A percentile compares a stretch with the other conserved stretches of the same genome.
These are phyloP conservation scores for Phataginus tetradactyla DNA, from an alignment of 2,797 vertebrate genomes.

Conservation along the genomic window DNA sequence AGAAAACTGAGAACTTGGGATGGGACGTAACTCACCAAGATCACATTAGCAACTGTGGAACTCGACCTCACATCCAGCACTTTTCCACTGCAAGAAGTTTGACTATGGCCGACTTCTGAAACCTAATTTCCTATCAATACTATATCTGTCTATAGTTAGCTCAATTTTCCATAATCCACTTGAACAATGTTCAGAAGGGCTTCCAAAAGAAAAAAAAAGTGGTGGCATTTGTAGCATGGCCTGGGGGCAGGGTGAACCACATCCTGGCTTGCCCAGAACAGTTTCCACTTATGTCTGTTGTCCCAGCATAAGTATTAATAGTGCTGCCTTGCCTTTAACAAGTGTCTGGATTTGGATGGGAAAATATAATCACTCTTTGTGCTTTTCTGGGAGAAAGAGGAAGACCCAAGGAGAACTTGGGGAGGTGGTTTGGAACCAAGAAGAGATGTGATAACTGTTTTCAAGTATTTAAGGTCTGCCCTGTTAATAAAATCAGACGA, in stretches of 20 bases:
- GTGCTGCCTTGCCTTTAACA: background rate
- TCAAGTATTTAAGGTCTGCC: background rate
- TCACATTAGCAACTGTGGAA: background rate
- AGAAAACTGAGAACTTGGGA: background rate
- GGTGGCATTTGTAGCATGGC: background rate
- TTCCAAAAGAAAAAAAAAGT: background rate
- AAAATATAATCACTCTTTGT: background rate
- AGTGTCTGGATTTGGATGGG: background rate
- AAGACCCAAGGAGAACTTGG: background rate
- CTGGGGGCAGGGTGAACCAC: background rate
- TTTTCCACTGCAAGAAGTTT: background rate
- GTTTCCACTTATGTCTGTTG: background rate
- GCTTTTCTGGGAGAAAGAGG: conserved; percentile 18
- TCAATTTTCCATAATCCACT: background rate
- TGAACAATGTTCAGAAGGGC: background rate
- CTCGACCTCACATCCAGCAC: background rate
- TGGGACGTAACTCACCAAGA: background rate
- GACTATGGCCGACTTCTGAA: background rate
- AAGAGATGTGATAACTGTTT: background rate
- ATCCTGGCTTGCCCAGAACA: conserved; percentile 4
- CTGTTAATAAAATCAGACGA: background rate
- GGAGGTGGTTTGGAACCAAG: background rate
- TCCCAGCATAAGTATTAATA: conserved; percentile 21
- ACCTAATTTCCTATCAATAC: background rate
- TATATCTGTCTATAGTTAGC: background rate